Evolutionary conservation across 2,797 vertebrate species (phyloP), one percentile per base, ranked within the genome.

Genomic region (Coendou prehensilis): DNA sequence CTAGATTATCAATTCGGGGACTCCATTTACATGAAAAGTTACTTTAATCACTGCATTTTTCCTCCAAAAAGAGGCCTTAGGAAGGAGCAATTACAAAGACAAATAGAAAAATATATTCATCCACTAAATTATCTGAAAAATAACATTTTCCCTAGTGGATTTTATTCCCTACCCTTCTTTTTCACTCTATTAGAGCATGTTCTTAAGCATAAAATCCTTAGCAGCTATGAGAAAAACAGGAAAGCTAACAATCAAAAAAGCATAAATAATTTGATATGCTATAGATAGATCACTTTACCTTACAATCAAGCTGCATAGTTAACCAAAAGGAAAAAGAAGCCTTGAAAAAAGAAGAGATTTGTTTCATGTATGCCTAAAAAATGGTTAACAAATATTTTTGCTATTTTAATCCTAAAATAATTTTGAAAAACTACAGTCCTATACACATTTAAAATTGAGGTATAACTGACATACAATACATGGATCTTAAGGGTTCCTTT

Each of bases 81-180:
- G 47, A 56, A 28, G 30, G 26, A 89, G 45, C 23, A 91, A 87
- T 80, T 80, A 75, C 28, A 82, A 95, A 95, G 56, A 75, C 56
- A 87, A 95, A 93, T 33, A 78, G 20, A 52, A 90, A 93, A 92
- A 83, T 80, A 59, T 9, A 76, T 61, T 50, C 26, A 81, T 83
- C 80, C 84, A 54, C 41, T 91, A 91, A 88, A 84, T 91, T 82
- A 84, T 80, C 73, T 92, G 85, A 96, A 92, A 59, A 94, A 80
- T 67, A 94, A 45, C 59, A 26, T 83, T 83, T 96, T 83, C 63
- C 84, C 63, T 93, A 52, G 41, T 83, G 71, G 33, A 81, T 84
- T 83, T 83, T 71, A 79, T 41, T 64, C 71, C 54, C 18, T 11
- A 87, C 13, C 37, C 23, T 92, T 78, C 67, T 86, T 90, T 91